Base-by-base conservation (phyloP, 2,797 vertebrate genomes). In the Aeoliscus strigatus region DNA sequence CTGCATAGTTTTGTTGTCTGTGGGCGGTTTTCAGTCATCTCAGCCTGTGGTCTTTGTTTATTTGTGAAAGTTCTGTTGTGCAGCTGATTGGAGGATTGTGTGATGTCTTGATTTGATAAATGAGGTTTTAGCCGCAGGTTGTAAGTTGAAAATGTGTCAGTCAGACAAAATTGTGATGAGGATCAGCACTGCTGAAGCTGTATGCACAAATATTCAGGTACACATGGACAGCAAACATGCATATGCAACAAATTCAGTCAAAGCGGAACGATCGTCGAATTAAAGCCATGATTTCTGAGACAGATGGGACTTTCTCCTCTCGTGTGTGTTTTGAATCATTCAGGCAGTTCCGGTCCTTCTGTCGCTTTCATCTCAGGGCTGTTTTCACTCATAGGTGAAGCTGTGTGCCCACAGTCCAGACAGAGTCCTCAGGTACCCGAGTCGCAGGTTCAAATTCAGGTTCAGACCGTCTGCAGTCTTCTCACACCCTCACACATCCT, bases 231-330 rank as follows among this genome's bases (percentile, higher is more conserved):
- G 29, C n/a, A n/a, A n/a, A n/a, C n/a, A n/a, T n/a, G n/a, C n/a
- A n/a, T n/a, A n/a, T n/a, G n/a, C n/a, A n/a, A n/a, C 71, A 62
- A 59, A 51, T 59, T 61, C 50, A 61, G 59, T 67, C 45, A 56
- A 55, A 73, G 58, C 61, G 60, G 50, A 70, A 51, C 66, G 61
- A 71, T 78, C 64, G 65, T 82, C 75, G 67, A 83, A 83, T 86
- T 84, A 87, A 78, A 74, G 34, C 65, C 39, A 63, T 74, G 76
- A 71, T 81, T 61, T 62, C 63, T 42, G 49, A 71, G 66, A 83
- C 84, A 87, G 82, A 83, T 79, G 70, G 64, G 73, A 83, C 83
- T 87, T 86, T 87, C 78, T 79, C 80, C 59, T 81, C 75, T 77
- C 36, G 62, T 70, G 60, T 86, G 84, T 86, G 80, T 61, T 50